Evolutionary conservation across 2,113 vertebrate genomes (phyloP).

Genomic region (Amazona guildingii): DNA sequence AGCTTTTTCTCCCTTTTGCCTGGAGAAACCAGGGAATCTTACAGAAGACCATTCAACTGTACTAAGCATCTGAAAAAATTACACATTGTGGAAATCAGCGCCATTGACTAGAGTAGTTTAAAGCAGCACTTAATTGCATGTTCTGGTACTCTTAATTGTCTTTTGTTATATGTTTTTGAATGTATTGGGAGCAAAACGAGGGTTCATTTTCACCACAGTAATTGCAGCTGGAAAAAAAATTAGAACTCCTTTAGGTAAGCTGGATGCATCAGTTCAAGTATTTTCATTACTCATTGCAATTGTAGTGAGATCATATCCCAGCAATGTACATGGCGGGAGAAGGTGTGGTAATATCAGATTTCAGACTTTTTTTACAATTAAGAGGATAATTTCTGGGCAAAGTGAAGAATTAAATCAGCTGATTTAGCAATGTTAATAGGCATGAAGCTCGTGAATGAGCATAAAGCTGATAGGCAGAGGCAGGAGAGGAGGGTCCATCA

Average conservation of each 20-base stretch:
- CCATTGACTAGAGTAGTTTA: conserved; percentile 77
- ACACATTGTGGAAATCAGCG: conserved; percentile 74
- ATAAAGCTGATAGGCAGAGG: conserved; percentile 54
- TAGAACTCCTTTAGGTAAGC: conserved; percentile 60
- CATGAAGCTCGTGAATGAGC: conserved; percentile 40
- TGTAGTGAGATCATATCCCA: conserved; percentile 50
- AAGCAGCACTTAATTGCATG: conserved; percentile 78
- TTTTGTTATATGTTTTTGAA: conserved; percentile 71
- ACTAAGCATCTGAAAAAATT: conserved; percentile 77
- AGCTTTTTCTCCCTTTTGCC: conserved; percentile 66
- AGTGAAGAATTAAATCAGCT: conserved; percentile 62
- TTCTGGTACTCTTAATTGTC: conserved; percentile 71
- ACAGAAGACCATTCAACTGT: conserved; percentile 62
- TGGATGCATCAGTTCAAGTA: conserved; percentile 58
- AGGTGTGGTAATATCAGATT: conserved; percentile 6
- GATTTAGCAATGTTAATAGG: conserved; percentile 45
- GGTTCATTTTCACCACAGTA: conserved; percentile 72
- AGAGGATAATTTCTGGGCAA: conserved; percentile 65
- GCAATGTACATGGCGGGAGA: background rate
- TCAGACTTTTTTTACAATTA: conserved; percentile 38
- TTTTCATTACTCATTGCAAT: conserved; percentile 58
- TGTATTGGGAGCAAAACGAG: conserved; percentile 65
- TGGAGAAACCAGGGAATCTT: conserved; percentile 62
- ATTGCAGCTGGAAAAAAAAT: conserved; percentile 67
- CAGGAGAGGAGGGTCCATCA: conserved; percentile 39